Evolutionary conservation across 2,888 invertebrate species (phyloP), one percentile per base, ranked within the genome.

Genomic region (Allophyes oxyacanthae): DNA sequence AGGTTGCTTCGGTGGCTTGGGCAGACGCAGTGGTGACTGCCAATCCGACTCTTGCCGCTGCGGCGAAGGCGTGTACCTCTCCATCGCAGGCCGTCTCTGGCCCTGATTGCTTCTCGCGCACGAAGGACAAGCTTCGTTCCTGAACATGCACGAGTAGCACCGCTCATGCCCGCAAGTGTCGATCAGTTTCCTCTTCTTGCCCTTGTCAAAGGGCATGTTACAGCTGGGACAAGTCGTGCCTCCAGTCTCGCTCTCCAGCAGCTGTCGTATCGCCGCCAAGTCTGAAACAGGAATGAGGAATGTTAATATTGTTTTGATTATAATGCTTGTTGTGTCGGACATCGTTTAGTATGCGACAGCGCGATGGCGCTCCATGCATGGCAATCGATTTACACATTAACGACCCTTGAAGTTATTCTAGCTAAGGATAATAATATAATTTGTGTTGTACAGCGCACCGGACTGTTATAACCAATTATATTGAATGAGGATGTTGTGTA

Each of bases 91-190:
- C 65, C 87, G 85, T 68, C 86, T 81, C 11, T 75, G 77, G 14
- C 77, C 83, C 53, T 93, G 92, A 60, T 81, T 91, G 78, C 86
- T 91, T 44, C 93, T 90, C 36, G 94, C 92, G 89, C 99, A 99
- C 70, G 98, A 95, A 33, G 98, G 98, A 89, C 99, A 99, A 69
- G 96, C 96, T 90, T 98, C 98, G 94, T 97, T 98, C 79, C 96
- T 96, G 94, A 98, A 98, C 96, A 98, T 97, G 92, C 99, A 99
- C 75, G 98, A 97, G 95, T 98, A 98, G 91, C 99, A 99, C 66
- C 98, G 95, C 88, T 98, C 98, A 95, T 99, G 99, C 75, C 99
- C 98, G 92, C 99, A 99, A 64, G 98, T 97, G 94, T 99, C 99
- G 86, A 98, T 98, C 84, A 99, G 95, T 88, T 98, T 97, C 91